A percentile compares a stretch with the other conserved stretches of the same genome.
These are phyloP conservation scores for Tetranychus truncatus DNA, from an alignment of 2,888 invertebrate genomes.

Conservation along the genomic window DNA sequence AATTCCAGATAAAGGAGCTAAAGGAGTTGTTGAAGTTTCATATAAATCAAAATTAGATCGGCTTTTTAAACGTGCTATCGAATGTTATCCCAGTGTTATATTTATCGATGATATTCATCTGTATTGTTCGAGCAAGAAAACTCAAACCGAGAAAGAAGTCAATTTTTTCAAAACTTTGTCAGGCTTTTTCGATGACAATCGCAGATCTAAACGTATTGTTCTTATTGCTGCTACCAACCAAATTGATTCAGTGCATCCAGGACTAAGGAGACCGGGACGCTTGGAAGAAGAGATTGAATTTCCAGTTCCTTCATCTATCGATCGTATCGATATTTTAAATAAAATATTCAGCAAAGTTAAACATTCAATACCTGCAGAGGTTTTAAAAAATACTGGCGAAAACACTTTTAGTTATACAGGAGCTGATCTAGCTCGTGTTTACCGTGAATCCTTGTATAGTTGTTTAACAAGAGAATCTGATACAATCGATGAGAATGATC, in stretches of 20 bases:
- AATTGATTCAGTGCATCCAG: conserved; percentile 52
- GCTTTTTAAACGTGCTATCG: conserved; percentile 11
- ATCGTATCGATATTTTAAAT: conserved; percentile 41
- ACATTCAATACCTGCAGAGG: conserved; percentile 40
- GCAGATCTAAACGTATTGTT: conserved; percentile 37
- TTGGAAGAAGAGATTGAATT: conserved; percentile 42
- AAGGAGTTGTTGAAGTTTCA: conserved; percentile 14
- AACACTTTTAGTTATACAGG: conserved; percentile 76
- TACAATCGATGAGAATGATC: conserved; percentile 26
- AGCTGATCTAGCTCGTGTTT: conserved; percentile 59
- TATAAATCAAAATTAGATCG: conserved; percentile 10
- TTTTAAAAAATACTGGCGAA: conserved; percentile 46
- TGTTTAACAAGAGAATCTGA: conserved; percentile 36
- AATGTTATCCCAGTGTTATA: conserved; percentile 47
- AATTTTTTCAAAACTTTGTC: conserved; percentile 43
- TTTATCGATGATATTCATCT: conserved; percentile 68
- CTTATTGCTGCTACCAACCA: conserved; percentile 59
- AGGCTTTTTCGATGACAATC: conserved; percentile 46
- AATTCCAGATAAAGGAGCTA: conserved; percentile 36
- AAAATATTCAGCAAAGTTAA: conserved; percentile 43
- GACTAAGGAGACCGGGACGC: conserved; percentile 53
- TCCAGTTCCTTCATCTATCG: conserved; percentile 30
- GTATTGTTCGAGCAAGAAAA: conserved; percentile 46
- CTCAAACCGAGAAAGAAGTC: conserved; percentile 47
- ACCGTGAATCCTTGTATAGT: conserved; percentile 50